Conservation (phyloP, 2,888 invertebrate species). For the Aporophyla lueneburgensis region DNA sequence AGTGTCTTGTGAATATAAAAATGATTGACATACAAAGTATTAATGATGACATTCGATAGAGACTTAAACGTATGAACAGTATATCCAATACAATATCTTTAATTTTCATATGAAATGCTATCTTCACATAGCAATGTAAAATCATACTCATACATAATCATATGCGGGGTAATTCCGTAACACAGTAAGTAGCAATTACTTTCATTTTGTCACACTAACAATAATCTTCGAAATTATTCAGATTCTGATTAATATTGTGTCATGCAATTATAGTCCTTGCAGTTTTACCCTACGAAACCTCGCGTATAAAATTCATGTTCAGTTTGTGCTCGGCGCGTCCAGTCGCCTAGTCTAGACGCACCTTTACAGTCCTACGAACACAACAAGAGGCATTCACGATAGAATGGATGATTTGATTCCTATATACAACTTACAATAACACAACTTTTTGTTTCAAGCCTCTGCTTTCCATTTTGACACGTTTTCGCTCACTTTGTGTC, state of each 20-base stretch:
- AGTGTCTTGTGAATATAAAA: background rate
- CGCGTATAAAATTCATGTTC: no score
- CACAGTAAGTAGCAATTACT: no score
- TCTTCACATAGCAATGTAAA: background rate
- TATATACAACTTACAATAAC: background rate
- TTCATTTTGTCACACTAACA: no score
- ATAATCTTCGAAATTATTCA: no score
- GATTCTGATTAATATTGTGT: no score
- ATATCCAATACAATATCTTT: background rate
- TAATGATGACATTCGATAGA: background rate
- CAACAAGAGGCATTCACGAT: background rate
- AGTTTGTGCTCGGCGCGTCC: background rate
- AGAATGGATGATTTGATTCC: conserved; percentile 4
- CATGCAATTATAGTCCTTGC: no score
- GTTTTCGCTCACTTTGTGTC: background rate
- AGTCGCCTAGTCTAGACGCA: background rate
- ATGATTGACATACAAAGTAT: background rate
- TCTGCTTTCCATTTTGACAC: background rate
- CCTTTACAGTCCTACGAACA: background rate
- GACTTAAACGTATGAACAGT: background rate
- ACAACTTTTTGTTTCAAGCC: background rate
- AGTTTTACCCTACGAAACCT: background rate
- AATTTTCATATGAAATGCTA: background rate
- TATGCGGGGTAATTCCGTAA: no score
- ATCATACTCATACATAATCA: background rate